phyloP scores from a whole-genome alignment of 2,113 vertebrate genomes.

The Bothrops jararaca region DNA sequence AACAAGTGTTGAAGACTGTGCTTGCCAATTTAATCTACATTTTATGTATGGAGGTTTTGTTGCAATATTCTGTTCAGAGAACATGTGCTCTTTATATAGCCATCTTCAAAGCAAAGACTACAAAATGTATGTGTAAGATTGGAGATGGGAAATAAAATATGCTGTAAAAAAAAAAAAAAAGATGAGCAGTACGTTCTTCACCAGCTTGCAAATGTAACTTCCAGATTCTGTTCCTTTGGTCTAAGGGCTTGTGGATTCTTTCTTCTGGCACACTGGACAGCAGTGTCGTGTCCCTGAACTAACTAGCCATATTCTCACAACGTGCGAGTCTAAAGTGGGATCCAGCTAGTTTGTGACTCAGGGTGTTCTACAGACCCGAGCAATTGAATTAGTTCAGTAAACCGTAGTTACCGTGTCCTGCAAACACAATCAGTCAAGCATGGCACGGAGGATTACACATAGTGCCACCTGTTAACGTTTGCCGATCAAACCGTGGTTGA shows the following conservation, averaged over 20 bases:
- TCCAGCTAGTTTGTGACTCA: not conserved
- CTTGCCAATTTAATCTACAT: too few species aligned
- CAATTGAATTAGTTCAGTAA: not conserved
- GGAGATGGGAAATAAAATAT: too few species aligned
- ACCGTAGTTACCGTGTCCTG: not conserved
- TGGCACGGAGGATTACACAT: not conserved
- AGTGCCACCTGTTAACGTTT: not conserved
- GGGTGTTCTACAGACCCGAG: not conserved
- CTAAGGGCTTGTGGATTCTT: not conserved
- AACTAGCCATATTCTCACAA: not conserved
- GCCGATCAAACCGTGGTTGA: not conserved
- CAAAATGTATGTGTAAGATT: too few species aligned
- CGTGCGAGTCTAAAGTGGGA: not conserved
- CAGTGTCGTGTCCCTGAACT: not conserved
- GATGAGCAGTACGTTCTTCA: not conserved
- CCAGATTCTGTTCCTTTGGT: not conserved
- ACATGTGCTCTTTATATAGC: too few species aligned
- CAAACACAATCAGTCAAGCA: not conserved
- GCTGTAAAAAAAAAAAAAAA: too few species aligned
- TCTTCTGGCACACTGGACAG: not conserved
- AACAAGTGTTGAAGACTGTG: too few species aligned
- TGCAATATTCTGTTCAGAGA: too few species aligned
- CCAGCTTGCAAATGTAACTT: not conserved
- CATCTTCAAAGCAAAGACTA: too few species aligned
- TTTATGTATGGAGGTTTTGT: too few species aligned